These are phyloP conservation scores for Gambusia affinis DNA, from an alignment of 2,113 vertebrate species.

Conservation along the genomic window DNA sequence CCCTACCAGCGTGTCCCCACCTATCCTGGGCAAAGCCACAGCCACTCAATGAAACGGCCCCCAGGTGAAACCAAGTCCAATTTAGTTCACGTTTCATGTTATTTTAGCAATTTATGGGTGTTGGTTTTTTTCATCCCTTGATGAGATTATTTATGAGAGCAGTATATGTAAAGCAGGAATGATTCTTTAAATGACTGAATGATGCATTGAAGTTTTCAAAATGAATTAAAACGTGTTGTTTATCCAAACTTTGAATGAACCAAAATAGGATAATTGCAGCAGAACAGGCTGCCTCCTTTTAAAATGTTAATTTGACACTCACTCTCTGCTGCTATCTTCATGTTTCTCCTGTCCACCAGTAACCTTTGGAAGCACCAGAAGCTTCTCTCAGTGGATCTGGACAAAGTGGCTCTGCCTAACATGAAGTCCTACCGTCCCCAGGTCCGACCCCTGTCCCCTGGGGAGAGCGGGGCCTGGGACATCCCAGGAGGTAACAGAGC, in stretches of 20 bases:
- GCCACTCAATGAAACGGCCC: slow-evolving; percentile 96
- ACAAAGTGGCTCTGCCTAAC: slow-evolving; percentile 93
- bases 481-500: slow-evolving; percentile 91
- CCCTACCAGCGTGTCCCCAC: slow-evolving; percentile 95
- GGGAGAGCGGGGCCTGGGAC: slow-evolving; percentile 97
- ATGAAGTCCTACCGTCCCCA: slow-evolving; percentile 91
- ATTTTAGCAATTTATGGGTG: neutral
- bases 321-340: neutral
- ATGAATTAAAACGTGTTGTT: neutral
- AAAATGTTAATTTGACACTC: neutral
- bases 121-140: neutral
- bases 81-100: neutral
- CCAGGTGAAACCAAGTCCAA: slow-evolving; percentile 80
- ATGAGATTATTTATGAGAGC: neutral
- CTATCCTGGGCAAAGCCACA: slow-evolving; percentile 98
- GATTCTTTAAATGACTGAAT: neutral
- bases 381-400: slow-evolving; percentile 93
- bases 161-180: neutral
- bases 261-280: too few species aligned
- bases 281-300: too few species aligned
- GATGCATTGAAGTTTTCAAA: neutral
- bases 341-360: slow-evolving; percentile 66
- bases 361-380: slow-evolving; percentile 99
- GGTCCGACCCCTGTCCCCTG: slow-evolving; percentile 95
- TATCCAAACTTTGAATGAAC: neutral